Percentiles rank a stretch among this genome's conserved stretches.
Conservation (phyloP, 2,113 vertebrate species). For the Larimichthys polyactis region DNA sequence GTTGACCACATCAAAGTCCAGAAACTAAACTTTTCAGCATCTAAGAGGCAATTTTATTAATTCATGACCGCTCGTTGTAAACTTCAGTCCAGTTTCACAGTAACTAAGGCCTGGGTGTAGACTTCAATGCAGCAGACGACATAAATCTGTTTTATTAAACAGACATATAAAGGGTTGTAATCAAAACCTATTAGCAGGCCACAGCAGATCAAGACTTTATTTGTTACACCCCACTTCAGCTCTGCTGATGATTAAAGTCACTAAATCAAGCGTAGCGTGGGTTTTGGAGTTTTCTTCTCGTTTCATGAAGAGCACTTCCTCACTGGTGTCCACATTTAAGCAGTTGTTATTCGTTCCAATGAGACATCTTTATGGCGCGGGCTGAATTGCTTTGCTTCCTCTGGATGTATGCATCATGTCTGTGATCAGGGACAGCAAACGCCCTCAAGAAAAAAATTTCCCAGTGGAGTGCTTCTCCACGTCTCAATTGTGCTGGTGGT, state of each 20-base stretch:
- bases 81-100: conserved; percentile 23
- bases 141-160: conserved; percentile 44
- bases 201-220: conserved; percentile 34
- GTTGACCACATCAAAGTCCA: not conserved
- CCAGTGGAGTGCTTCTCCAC: conserved; percentile 33
- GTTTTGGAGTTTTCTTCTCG: conserved; percentile 22
- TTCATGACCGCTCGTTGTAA: conserved; percentile 29
- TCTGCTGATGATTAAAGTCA: conserved; percentile 39
- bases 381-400: conserved; percentile 38
- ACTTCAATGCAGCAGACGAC: conserved; percentile 32
- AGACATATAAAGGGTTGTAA: conserved; percentile 26
- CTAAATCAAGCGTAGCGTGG: conserved; percentile 21
- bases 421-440: conserved; percentile 58
- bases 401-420: conserved; percentile 43
- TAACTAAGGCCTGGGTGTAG: conserved; percentile 17
- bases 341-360: conserved; percentile 22
- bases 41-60: conserved; percentile 29
- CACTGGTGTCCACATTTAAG: conserved; percentile 12
- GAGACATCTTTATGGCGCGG: conserved; percentile 35
- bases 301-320: conserved; percentile 16
- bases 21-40: conserved; percentile 23
- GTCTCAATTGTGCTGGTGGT: conserved; percentile 31
- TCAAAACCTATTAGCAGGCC: conserved; percentile 10
- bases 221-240: conserved; percentile 19
- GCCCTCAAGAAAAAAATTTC: conserved; percentile 29